Percentiles rank a stretch among this genome's conserved stretches.
Evolutionary conservation across 2,797 vertebrate species (phyloP).

Genomic region (Xiphophorus birchmanni): DNA sequence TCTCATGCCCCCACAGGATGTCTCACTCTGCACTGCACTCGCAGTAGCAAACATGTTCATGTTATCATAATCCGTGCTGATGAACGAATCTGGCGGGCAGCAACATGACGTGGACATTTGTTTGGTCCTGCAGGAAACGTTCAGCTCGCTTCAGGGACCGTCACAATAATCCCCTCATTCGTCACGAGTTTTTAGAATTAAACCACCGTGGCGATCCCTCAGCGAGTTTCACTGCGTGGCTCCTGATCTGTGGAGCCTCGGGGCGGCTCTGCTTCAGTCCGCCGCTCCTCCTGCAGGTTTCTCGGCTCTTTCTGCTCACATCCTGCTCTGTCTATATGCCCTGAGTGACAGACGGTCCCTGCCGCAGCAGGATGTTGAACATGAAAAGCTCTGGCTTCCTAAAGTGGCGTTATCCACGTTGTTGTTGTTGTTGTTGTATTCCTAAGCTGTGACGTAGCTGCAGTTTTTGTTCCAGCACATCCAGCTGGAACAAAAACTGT

Average conservation of each 20-base stretch:
- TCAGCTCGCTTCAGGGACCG: background rate
- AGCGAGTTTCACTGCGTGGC: background rate
- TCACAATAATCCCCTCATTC: background rate
- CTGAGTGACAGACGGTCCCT: background rate
- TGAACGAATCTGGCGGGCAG: background rate
- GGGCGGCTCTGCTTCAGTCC: constrained; percentile 1
- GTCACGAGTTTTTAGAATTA: background rate
- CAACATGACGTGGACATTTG: background rate
- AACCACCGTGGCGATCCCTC: background rate
- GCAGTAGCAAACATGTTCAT: background rate
- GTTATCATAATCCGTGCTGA: background rate
- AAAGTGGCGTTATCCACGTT: background rate
- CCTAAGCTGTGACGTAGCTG: background rate
- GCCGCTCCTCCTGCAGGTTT: constrained; percentile 8
- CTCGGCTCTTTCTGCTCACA: background rate
- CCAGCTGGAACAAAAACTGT: constrained; percentile 7
- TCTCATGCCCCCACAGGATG: background rate
- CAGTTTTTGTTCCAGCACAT: constrained; percentile 1
- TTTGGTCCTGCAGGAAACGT: background rate
- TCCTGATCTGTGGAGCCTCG: constrained; percentile 4
- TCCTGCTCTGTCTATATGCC: background rate
- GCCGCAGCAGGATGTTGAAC: background rate
- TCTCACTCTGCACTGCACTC: background rate
- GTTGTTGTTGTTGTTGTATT: background rate
- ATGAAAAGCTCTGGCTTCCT: background rate